A percentile compares a stretch with the other conserved stretches of the same genome.
These are phyloP conservation scores for Drosophila mayaguana DNA, from an alignment of 2,888 invertebrate species.

Conservation along the genomic window DNA sequence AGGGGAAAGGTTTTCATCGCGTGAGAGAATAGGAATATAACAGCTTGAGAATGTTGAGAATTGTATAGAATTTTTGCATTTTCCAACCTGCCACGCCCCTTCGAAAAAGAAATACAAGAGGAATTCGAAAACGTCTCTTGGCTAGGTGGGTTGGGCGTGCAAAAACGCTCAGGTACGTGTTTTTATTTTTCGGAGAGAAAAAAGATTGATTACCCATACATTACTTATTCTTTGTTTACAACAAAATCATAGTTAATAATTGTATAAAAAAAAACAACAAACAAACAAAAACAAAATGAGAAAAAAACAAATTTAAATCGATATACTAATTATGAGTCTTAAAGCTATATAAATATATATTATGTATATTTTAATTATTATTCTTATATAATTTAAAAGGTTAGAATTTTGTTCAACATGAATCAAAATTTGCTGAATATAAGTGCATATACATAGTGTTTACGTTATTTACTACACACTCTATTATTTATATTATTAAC, in stretches of 20 bases:
- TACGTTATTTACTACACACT: conserved; percentile 37
- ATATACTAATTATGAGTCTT: conserved; percentile 49
- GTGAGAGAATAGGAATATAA: conserved; percentile 68
- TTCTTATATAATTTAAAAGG: conserved; percentile 36
- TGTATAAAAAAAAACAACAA: conserved; percentile 41
- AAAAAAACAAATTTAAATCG: conserved; percentile 40
- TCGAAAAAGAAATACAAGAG: neutral
- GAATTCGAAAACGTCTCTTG: neutral
- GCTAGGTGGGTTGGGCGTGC: conserved; percentile 54
- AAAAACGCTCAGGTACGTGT: conserved; percentile 86
- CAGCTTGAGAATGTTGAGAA: conserved; percentile 79
- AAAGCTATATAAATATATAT: conserved; percentile 4
- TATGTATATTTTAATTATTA: conserved; percentile 55
- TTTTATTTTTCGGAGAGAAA: conserved; percentile 87
- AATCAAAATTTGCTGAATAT: conserved; percentile 80
- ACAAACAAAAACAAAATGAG: conserved; percentile 24
- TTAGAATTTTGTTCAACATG: conserved; percentile 70
- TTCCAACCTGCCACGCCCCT: conserved; percentile 23
- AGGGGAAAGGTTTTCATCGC: conserved; percentile 52
- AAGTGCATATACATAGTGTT: conserved; percentile 72
- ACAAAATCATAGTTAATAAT: conserved; percentile 74
- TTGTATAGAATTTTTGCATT: conserved; percentile 76
- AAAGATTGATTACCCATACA: conserved; percentile 87
- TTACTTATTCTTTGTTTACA: conserved; percentile 79
- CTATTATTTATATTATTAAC: conserved; percentile 65